Evolutionary conservation across 2,113 vertebrate genomes (phyloP).

Genomic region (Cranoglanis bouderius): DNA sequence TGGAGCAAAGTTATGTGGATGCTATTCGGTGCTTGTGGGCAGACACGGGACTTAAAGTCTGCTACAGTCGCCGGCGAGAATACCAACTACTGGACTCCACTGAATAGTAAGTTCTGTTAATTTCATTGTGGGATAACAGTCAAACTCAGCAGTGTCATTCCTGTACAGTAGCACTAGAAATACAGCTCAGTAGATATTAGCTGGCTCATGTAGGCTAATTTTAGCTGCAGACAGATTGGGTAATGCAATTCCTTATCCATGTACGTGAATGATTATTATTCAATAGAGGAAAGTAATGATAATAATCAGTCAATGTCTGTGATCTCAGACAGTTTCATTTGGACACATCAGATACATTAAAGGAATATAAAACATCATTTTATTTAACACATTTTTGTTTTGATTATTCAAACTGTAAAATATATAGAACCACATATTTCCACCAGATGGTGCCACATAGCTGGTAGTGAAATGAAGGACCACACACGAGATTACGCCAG

Average conservation of each 20-base stretch:
- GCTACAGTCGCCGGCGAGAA: slow-evolving; percentile 82
- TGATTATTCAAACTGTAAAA: background rate
- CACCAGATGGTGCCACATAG: slow-evolving; percentile 48
- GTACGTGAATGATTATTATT: background rate
- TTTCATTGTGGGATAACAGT: background rate
- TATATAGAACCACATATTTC: slow-evolving; percentile 10
- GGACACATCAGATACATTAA: background rate
- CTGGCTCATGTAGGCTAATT: background rate
- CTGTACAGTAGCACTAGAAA: background rate
- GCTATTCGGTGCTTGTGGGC: slow-evolving; percentile 80
- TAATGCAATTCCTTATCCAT: background rate
- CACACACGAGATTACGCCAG: background rate
- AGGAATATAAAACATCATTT: background rate
- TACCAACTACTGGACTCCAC: slow-evolving; percentile 88
- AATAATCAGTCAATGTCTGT: background rate
- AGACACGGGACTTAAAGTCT: slow-evolving; percentile 75
- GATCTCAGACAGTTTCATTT: background rate
- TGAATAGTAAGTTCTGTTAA: slow-evolving; percentile 78
- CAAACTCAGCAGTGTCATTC: background rate
- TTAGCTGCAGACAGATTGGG: background rate
- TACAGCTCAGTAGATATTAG: background rate
- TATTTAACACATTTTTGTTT: background rate
- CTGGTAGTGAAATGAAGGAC: slow-evolving; percentile 8
- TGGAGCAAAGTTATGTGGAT: slow-evolving; percentile 65
- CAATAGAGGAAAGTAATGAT: background rate